Evolutionary conservation across 1,140 invertebrate genomes (phyloP), one percentile per base, ranked within the genome.

Genomic region (Artemia franciscana): DNA sequence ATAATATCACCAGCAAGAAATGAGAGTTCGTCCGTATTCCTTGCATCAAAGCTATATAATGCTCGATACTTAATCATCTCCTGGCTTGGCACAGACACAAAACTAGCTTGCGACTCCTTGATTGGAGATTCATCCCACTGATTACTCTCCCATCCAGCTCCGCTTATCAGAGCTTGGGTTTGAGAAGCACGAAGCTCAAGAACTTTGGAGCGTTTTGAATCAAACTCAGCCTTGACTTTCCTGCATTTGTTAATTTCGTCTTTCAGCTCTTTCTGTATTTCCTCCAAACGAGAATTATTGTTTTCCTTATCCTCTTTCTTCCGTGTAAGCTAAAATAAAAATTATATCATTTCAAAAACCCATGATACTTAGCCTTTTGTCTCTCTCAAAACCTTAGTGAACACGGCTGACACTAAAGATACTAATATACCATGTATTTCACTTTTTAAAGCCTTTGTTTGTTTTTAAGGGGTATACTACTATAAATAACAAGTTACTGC

Each of bases 1-100:
- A 98, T 88, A 70, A 93, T 82, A 73, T 97, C 94, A 4, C 92
- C 93, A 30, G 91, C 88, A 74, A 89, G 83, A 66, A 98, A 85
- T 24, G 86, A 87, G 24, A 98, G 81, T 74, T 98, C 95, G 75
- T 98, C 95, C 5, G 79, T 77, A 71, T 91, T 94, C 64, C 92
- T 77, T 0, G 91, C 88, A 58, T 84, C 84, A 76, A 98, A 98
- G 71, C 91, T 88, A 71, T 91, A 98, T 4, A 98, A 75, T 9
- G 90, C 91, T 64, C 88, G 80, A 73, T 92, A 96, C 71, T 83
- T 85, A 5, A 78, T 77, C 18, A 77, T 76, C n/a, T 57, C 64
- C 12, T 76, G 78, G 18, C 74, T 60, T 5, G 57, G 70, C 15
- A 71, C 70, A 30, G 72, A 69, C 23, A 69, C 39, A 12, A 12